A percentile compares a stretch with the other conserved stretches of the same genome.
Evolutionary conservation across 2,888 invertebrate species (phyloP).

Genomic region (Tetheella fluctuosa): DNA sequence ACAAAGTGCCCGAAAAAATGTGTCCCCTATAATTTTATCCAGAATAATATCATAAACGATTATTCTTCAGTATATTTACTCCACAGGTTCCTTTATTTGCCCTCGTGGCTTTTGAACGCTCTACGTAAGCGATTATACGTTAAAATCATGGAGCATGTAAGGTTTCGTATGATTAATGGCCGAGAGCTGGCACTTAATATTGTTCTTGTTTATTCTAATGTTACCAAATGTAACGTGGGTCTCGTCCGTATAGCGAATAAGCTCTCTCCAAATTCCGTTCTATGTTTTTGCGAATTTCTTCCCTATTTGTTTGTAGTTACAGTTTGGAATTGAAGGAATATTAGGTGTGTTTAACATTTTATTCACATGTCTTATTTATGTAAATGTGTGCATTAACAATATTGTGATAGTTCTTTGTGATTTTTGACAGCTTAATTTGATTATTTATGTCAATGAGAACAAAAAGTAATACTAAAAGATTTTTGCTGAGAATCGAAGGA

Average conservation of each 20-base stretch:
- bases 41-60: constrained; percentile 43
- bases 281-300: constrained; percentile 19
- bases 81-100: constrained; percentile 25
- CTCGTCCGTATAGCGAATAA: constrained; percentile 14
- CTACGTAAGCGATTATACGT: constrained; percentile 51
- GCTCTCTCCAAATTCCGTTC: constrained; percentile 21
- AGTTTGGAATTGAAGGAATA: neutral
- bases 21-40: constrained; percentile 28
- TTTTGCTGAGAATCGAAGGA: no score
- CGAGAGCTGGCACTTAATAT: constrained; percentile 48
- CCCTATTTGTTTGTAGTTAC: neutral
- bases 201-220: constrained; percentile 52
- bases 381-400: neutral
- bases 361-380: neutral
- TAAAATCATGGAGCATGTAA: constrained; percentile 51
- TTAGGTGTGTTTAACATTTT: neutral
- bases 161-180: constrained; percentile 59
- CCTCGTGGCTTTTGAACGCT: constrained; percentile 47
- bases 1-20: neutral
- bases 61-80: constrained; percentile 32
- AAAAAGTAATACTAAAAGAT: no score
- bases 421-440: no score
- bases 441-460: no score
- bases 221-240: constrained; percentile 33
- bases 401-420: no score